Percentiles rank a stretch among this genome's conserved stretches.
Evolutionary conservation across 2,888 invertebrate genomes (phyloP).

Genomic region (Lithophane semibrunnea): DNA sequence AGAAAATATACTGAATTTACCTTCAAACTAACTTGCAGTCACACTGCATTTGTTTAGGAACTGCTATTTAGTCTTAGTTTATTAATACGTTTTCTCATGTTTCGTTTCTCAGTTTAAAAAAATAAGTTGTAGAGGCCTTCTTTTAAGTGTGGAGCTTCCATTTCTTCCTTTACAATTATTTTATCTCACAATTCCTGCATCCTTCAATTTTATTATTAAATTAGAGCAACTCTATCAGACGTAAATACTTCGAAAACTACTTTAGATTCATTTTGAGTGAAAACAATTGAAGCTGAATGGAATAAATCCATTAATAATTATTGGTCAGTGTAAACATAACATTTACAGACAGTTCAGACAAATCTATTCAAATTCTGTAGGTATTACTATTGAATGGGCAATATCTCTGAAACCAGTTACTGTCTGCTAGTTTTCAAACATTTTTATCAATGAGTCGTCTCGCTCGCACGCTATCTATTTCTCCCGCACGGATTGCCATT

Average conservation of each 20-base stretch:
- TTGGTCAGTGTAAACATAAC: constrained; percentile 1
- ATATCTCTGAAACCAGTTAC: background rate
- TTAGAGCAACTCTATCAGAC: background rate
- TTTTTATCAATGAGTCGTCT: constrained; percentile 59
- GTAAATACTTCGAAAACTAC: background rate
- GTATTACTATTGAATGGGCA: background rate
- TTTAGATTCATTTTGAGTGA: background rate
- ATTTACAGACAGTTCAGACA: background rate
- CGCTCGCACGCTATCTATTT: constrained; percentile 38
- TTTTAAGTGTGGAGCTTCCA: background rate
- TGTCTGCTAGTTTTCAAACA: constrained; percentile 3
- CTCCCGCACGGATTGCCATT: constrained; percentile 61
- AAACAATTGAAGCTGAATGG: background rate
- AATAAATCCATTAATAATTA: background rate
- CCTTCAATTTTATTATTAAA: background rate
- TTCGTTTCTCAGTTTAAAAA: too few relatives aligned
- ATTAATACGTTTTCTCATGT: too few relatives aligned
- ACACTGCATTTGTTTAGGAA: background rate
- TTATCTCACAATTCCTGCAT: background rate
- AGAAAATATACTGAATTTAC: background rate
- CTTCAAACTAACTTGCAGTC: background rate
- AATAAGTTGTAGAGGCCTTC: too few relatives aligned
- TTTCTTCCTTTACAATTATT: background rate
- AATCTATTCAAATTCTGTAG: background rate
- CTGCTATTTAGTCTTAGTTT: background rate